These are phyloP conservation scores for Silvanus unidentatus DNA, from an alignment of 2,888 invertebrate genomes.

Conservation along the genomic window DNA sequence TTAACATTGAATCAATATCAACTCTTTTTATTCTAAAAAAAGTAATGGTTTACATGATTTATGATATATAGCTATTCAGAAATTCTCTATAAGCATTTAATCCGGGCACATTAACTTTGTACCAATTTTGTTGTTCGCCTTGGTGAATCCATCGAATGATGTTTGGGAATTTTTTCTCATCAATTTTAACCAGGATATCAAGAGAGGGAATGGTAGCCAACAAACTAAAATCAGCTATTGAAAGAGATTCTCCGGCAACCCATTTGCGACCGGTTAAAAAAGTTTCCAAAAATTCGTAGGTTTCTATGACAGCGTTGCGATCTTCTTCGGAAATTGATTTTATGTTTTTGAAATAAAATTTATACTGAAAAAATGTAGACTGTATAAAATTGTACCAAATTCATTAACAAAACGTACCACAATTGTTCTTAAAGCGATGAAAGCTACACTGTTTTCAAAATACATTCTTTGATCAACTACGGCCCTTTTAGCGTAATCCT, in stretches of 20 bases:
- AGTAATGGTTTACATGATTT: too few relatives aligned
- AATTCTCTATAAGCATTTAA: constrained; percentile 5
- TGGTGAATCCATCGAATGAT: constrained; percentile 35
- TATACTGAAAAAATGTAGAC: too few relatives aligned
- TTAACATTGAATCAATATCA: too few relatives aligned
- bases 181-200: constrained; percentile 23
- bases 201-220: constrained; percentile 46
- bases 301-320: constrained; percentile 12
- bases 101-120: constrained; percentile 5
- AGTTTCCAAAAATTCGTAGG: constrained; percentile 46
- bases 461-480: constrained; percentile 50
- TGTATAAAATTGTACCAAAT: too few relatives aligned
- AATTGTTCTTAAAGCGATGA: constrained; percentile 25
- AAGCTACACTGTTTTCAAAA: constrained; percentile 48
- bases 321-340: constrained; percentile 7
- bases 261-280: constrained; percentile 48
- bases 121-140: constrained; percentile 28
- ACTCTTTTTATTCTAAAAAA: too few relatives aligned
- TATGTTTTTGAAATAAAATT: not conserved
- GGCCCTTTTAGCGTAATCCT: constrained; percentile 48
- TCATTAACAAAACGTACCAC: not conserved
- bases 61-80: too few relatives aligned
- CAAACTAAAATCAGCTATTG: constrained; percentile 30
- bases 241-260: constrained; percentile 46
- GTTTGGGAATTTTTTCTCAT: constrained; percentile 34